Evolutionary conservation across 2,797 vertebrate genomes (phyloP), one percentile per base, ranked within the genome.

Genomic region (Lutjanus argentimaculatus): DNA sequence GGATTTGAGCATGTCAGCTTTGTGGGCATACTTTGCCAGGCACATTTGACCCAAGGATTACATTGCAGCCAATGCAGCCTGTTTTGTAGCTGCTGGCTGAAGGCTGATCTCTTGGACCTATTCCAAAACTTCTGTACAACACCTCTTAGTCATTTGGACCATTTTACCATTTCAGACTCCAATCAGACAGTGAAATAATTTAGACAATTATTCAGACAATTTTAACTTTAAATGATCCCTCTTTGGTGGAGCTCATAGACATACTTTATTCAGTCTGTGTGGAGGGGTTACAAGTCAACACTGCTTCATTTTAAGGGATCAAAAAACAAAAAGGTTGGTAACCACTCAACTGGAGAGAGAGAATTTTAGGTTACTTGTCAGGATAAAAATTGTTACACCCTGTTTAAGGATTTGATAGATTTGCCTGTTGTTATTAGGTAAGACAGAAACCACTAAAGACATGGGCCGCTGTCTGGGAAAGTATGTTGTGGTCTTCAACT

Each of bases 381-480:
- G 9, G 16, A 67, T 72, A 14, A 0, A 40, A 48, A 55, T 36
- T 13, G 4, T 16, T 73, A 43, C 19, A 0, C 5, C 12, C 63
- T 7, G 36, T 58, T 67, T 83, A 46, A 21, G 22, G 1, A 63
- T 79, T 1, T 71, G 9, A 70, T 11, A 58, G 49, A 58, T 64
- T 6, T 64, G 0, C 14, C 0, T 49, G 79, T 59, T 59, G 1
- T 71, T 71, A 36, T 67, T 95, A 69, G 99, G 99, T 40, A 99
- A 99, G 92, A 99, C 98, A 0, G 99, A 99, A 92, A 99, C 98
- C 0, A 96, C 94, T n/a, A 99, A 99, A 82, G 98, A 99, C 68
- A 99, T 99, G 99, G 99, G 97, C 9, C 96, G 97, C 7, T 99
- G 98, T 87, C 95, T 99, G 36, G 98, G 98, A 55, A 99, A 99